Base-by-base conservation (phyloP, 2,113 vertebrate genomes). In the Amphiprion percula region DNA sequence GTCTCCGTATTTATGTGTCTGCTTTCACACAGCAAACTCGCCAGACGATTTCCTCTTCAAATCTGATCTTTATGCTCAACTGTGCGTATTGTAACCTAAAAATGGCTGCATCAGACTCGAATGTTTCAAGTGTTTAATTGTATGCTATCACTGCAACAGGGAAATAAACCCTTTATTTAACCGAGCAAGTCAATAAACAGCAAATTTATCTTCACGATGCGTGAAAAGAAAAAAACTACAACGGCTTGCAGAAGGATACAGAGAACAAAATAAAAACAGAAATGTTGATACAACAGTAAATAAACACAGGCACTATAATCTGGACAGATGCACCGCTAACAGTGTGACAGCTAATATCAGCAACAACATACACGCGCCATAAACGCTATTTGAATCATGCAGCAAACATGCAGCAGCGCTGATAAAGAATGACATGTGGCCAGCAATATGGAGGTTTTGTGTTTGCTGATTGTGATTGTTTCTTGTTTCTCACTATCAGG, bases 181-280 rank as follows among this genome's bases (percentile, higher is more conserved):
- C 16, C 11, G n/a, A 73, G 59, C 16, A 16, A 79, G n/a, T 76
- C 77, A 66, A 62, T 87, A 86, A 81, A 69, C 17, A 52, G 68
- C 41, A 70, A 26, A 81, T 85, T 79, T 84, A 41, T 75, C 68
- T 68, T 82, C 10, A 49, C 58, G 68, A 54, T 67, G 52, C 44
- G 49, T 71, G 58, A 50, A n/a, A 15, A n/a, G 3, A 21, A 52
- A 52, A 10, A 52, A 52, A 10, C 6, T 14, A 15, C 41, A 14
- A 44, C 52, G 55, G 79, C 71, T 60, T 61, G 50, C 37, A 65
- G 26, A 47, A 54, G 28, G 65, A 74, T 77, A 23, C 53, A 54
- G 23, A 37, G 68, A 46, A 76, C 3, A 0, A 73, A 24, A 58
- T 28, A 53, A 46, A 68, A 44, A 19, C 23, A 50, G 19, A 50